Percentiles rank a stretch among this genome's conserved stretches.
phyloP scores from a whole-genome alignment of 2,797 vertebrate species.

The Tarsius wallacei region DNA sequence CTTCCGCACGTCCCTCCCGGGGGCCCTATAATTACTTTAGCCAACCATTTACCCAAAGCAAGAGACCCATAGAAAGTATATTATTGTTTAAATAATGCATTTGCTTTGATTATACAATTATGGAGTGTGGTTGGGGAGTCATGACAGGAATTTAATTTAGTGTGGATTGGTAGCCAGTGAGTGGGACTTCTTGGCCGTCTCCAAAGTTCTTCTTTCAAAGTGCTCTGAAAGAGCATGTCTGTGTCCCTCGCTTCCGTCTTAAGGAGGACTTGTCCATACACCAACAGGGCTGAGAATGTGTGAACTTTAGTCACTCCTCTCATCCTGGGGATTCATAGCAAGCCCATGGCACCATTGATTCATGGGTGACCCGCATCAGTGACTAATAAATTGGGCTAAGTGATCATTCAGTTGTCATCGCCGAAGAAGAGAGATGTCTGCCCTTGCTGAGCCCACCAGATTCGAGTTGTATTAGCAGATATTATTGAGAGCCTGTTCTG shows the following conservation, averaged over 20 bases:
- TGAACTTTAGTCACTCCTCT: neutral
- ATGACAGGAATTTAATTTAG: neutral
- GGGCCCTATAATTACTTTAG: constrained; percentile 75
- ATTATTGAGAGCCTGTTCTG: neutral
- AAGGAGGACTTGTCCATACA: neutral
- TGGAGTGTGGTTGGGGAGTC: neutral
- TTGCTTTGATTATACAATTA: constrained; percentile 73
- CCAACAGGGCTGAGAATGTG: rapidly evolving
- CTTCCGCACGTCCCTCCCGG: constrained; percentile 46
- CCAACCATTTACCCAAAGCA: constrained; percentile 74
- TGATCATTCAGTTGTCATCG: neutral
- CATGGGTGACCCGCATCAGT: neutral
- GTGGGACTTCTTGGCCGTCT: neutral
- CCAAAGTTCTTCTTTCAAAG: neutral
- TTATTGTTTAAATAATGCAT: constrained; percentile 83
- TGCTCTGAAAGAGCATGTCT: neutral
- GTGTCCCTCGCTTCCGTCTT: neutral
- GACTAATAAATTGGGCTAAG: neutral
- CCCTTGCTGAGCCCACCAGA: no score
- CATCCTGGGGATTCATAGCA: neutral
- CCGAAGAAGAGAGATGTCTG: neutral
- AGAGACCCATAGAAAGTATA: constrained; percentile 73
- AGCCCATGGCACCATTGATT: neutral
- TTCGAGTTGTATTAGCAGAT: neutral
- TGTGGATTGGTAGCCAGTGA: rapidly evolving